phyloP scores from a whole-genome alignment of 2,888 invertebrate genomes.

The Conchocele bisecta region DNA sequence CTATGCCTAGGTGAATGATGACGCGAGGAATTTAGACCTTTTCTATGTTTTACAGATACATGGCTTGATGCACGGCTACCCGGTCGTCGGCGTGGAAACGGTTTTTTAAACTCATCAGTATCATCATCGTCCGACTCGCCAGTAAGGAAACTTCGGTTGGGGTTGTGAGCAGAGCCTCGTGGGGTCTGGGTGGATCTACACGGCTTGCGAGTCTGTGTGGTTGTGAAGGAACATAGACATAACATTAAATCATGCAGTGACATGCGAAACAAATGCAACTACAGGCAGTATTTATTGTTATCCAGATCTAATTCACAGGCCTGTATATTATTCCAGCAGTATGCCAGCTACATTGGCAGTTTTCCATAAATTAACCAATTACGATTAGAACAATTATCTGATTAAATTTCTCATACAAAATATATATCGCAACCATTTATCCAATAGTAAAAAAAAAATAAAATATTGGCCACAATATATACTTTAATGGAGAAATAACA shows the following conservation, averaged over 20 bases:
- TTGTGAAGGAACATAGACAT: slow-evolving; percentile 40
- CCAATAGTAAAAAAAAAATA: too few relatives aligned
- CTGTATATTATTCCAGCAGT: too few relatives aligned
- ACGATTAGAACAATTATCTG: too few relatives aligned
- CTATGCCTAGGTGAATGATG: slow-evolving; percentile 38
- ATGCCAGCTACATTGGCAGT: too few relatives aligned
- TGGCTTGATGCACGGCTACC: slow-evolving; percentile 58
- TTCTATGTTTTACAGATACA: slow-evolving; percentile 57
- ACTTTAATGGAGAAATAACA: too few relatives aligned
- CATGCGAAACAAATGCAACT: too few relatives aligned
- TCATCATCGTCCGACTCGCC: slow-evolving; percentile 64
- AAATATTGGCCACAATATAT: too few relatives aligned
- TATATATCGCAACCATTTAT: too few relatives aligned
- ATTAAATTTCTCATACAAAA: too few relatives aligned
- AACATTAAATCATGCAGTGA: slow-evolving; percentile 7
- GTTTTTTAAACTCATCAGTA: slow-evolving; percentile 58
- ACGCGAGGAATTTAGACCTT: slow-evolving; percentile 37
- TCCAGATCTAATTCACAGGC: too few relatives aligned
- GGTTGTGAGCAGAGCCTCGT: slow-evolving; percentile 58
- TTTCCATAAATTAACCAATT: too few relatives aligned
- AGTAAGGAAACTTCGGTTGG: slow-evolving; percentile 59
- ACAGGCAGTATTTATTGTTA: too few relatives aligned
- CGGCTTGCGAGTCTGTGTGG: slow-evolving; percentile 67
- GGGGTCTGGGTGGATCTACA: slow-evolving; percentile 77
- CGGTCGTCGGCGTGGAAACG: slow-evolving; percentile 54